A percentile compares a stretch with the other conserved stretches of the same genome.
phyloP scores from a whole-genome alignment of 2,888 invertebrate species.

The Tholera decimalis region DNA sequence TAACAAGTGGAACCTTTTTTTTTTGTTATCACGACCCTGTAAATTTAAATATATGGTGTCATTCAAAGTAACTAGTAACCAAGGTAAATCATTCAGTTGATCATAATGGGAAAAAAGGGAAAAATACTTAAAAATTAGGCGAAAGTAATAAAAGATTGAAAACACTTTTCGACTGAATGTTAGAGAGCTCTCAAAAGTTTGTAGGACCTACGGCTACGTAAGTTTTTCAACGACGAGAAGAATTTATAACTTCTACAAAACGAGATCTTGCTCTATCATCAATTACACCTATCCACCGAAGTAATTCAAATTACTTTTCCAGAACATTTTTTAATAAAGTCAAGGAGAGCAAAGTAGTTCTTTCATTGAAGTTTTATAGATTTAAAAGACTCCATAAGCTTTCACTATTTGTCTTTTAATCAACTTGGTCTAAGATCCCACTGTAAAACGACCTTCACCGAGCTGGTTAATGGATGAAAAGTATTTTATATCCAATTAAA shows the following conservation, averaged over 20 bases:
- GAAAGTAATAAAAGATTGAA: constrained; percentile 71
- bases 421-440: no score
- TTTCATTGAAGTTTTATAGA: background rate
- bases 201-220: constrained; percentile 65
- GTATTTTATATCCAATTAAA: no score
- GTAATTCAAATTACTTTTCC: constrained; percentile 35
- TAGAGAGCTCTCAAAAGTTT: constrained; percentile 71
- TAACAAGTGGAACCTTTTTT: constrained; percentile 12
- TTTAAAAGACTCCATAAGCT: constrained; percentile 18
- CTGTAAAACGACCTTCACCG: no score
- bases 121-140: constrained; percentile 37
- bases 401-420: constrained; percentile 32
- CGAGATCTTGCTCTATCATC: constrained; percentile 66
- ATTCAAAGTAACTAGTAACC: background rate
- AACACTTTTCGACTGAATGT: constrained; percentile 65
- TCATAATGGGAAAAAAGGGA: constrained; percentile 9
- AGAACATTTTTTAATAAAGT: constrained; percentile 33
- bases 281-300: constrained; percentile 60
- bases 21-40: background rate
- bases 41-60: constrained; percentile 7
- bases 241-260: constrained; percentile 72
- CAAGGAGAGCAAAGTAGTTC: constrained; percentile 3
- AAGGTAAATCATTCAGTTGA: constrained; percentile 19
- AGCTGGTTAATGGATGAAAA: no score
- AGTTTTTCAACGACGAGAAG: constrained; percentile 69